Base-by-base conservation (phyloP, 2,113 vertebrate genomes). In the Oceanites oceanicus region DNA sequence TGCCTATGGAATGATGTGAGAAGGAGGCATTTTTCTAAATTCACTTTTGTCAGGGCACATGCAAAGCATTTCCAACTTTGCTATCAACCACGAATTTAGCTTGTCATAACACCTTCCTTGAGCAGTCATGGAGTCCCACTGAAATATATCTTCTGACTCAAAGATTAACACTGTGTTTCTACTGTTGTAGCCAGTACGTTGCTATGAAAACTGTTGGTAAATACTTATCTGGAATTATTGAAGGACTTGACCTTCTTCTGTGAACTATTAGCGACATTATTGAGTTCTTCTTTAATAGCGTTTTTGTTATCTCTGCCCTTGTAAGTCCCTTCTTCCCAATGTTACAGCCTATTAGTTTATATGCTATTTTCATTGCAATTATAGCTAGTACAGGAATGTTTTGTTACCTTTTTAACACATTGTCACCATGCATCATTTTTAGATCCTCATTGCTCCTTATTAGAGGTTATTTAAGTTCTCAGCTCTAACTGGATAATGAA, bases 261-360 rank as follows among this genome's bases (percentile, higher is more conserved):
- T 93, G 77, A 83, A 92, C 62, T 81, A 86, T 85, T 77, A 96
- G 52, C 25, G 5, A 82, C 71, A 76, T 49, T 86, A 88, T 4
- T 65, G 42, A 86, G 30, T n/a, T 91, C 30, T 56, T 58, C 45
- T 83, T 71, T 91, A 94, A 61, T 75, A 62, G 70, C 53, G 40
- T 56, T 92, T 96, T 95, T 96, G 91, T 97, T 92, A 87, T 88
- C 58, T 86, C 50, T 91, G 92, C 65, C 87, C 92, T 95, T 97
- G 91, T 61, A 88, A 92, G 52, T 76, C 6, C 5, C 45, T 91
- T 73, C 30, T 74, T 90, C 53, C 76, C 63, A 96, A 63, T 65
- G n/a, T 70, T 92, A 15, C 15, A 50, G 52, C 88, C 90, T 94
- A 95, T 95, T 96, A 92, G 89, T 80, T 97, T 75, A 68, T 88